Evolutionary conservation across 2,888 invertebrate species (phyloP), one percentile per base, ranked within the genome.

Genomic region (Aspidiotus destructor): DNA sequence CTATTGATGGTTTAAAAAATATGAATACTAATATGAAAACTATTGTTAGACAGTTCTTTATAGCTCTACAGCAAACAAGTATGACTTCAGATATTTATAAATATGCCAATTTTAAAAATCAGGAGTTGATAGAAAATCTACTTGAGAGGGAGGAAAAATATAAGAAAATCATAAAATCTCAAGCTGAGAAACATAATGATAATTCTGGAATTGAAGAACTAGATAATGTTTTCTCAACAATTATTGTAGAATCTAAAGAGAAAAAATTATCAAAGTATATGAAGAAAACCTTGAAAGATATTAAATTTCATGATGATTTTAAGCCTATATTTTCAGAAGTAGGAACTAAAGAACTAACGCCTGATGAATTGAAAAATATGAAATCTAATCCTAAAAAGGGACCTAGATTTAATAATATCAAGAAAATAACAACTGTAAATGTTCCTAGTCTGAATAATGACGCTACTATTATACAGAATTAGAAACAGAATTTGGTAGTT

Each of bases 301-400:
- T n/a, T n/a, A n/a, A n/a, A n/a, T n/a, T 64, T 64, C 64, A 55
- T 64, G 64, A 64, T 53, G 62, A 64, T 28, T 64, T 55, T 41
- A 64, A 55, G 16, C 17, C 55, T 55, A 16, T 55, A 55, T 55
- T 55, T 55, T 55, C 55, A 55, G 55, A 55, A 64, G 53, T 53
- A 48, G 9, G 64, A 64, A 64, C 52, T 53, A 55, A 64, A 44
- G 64, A 64, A 64, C 54, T 64, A 41, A n/a, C n/a, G n/a, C n/a
- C n/a, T n/a, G n/a, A n/a, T n/a, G n/a, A n/a, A n/a, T n/a, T n/a
- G n/a, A n/a, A n/a, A 54, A 64, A 64, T 44, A 64, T 64, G 17
- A 64, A 64, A 64, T 64, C 64, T 52, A 53, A 64, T 28, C 64
- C 64, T 64, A 64, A 64, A 64, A 64, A 64, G 44, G 64, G 64